These are phyloP conservation scores for Caenorhabditis auriculariae DNA, from an alignment of 2,888 invertebrate genomes.

Conservation along the genomic window DNA sequence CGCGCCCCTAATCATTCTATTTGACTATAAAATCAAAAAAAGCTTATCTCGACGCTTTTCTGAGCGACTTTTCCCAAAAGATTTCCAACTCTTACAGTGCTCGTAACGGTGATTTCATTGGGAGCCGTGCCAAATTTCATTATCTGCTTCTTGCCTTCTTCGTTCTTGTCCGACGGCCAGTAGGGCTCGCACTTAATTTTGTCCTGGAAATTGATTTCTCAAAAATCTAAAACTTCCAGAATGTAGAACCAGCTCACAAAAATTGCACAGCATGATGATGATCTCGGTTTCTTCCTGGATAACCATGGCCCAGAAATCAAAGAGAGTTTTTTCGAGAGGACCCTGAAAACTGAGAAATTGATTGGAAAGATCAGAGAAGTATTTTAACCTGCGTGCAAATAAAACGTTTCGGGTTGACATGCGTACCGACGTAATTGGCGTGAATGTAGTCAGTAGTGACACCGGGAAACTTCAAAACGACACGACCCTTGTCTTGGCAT, in stretches of 20 bases:
- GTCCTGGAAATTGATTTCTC: constrained; percentile 1
- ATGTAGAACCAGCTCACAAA: constrained; percentile 19
- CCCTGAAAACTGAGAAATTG: no score
- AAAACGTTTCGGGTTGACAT: constrained; percentile 35
- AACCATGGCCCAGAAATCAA: constrained; percentile 35
- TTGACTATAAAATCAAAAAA: no score
- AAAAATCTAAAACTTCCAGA: background rate
- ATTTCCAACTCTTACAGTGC: no score
- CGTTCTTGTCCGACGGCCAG: constrained; percentile 21
- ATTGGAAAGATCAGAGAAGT: no score
- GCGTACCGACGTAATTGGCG: constrained; percentile 43
- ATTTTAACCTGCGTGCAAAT: constrained; percentile 39
- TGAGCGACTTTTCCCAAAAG: no score
- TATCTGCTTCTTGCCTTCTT: no score
- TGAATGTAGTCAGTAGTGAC: constrained; percentile 40
- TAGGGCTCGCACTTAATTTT: constrained; percentile 32
- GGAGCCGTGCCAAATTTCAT: constrained; percentile 23
- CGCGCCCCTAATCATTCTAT: no score
- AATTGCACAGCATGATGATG: constrained; percentile 45
- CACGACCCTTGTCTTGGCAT: constrained; percentile 39
- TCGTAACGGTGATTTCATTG: constrained; percentile 18
- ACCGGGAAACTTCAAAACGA: constrained; percentile 35
- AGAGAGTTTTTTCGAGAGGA: constrained; percentile 28
- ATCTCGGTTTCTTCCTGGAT: constrained; percentile 25
- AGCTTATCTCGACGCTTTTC: no score